A percentile compares a stretch with the other conserved stretches of the same genome.
phyloP scores from a whole-genome alignment of 1,140 invertebrate species.

The Lanistes nyassanus region DNA sequence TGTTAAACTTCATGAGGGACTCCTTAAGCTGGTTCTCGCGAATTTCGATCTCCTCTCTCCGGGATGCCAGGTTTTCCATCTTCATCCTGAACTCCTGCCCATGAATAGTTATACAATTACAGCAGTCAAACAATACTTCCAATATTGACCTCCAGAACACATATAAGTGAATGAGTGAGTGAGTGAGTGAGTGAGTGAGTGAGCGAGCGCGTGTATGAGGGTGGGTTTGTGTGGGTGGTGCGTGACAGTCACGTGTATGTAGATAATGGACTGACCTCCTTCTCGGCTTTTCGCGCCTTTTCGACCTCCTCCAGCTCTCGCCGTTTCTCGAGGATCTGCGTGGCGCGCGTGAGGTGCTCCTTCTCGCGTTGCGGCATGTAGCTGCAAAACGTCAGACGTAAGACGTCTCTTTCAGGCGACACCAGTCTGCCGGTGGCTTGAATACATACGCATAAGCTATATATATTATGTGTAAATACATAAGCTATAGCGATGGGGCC shows the following conservation, averaged over 20 bases:
- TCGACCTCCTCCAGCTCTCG: slow-evolving; percentile 23
- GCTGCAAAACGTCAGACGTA: neutral
- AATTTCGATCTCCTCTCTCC: slow-evolving; percentile 21
- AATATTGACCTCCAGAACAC: too few species aligned
- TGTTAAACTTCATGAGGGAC: slow-evolving; percentile 23
- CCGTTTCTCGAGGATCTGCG: slow-evolving; percentile 23
- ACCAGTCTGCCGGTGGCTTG: too few species aligned
- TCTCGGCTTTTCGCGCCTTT: slow-evolving; percentile 24
- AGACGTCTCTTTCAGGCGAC: too few species aligned
- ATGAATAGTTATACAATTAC: slow-evolving; percentile 3
- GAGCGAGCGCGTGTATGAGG: neutral
- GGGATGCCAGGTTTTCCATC: slow-evolving; percentile 19
- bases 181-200: neutral
- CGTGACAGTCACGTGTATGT: neutral
- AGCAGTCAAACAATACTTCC: too few species aligned
- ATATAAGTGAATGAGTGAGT: neutral
- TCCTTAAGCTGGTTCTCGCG: slow-evolving; percentile 24
- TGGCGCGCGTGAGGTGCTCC: slow-evolving; percentile 19
- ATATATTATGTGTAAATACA: too few species aligned
- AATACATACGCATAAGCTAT: too few species aligned
- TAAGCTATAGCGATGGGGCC: too few species aligned
- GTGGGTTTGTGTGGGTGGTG: slow-evolving; percentile 3
- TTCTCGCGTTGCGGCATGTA: slow-evolving; percentile 26
- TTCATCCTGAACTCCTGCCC: slow-evolving; percentile 24
- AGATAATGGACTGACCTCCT: slow-evolving; percentile 9